Base-by-base conservation (phyloP, 2,888 invertebrate genomes). In the Elysia crispata region DNA sequence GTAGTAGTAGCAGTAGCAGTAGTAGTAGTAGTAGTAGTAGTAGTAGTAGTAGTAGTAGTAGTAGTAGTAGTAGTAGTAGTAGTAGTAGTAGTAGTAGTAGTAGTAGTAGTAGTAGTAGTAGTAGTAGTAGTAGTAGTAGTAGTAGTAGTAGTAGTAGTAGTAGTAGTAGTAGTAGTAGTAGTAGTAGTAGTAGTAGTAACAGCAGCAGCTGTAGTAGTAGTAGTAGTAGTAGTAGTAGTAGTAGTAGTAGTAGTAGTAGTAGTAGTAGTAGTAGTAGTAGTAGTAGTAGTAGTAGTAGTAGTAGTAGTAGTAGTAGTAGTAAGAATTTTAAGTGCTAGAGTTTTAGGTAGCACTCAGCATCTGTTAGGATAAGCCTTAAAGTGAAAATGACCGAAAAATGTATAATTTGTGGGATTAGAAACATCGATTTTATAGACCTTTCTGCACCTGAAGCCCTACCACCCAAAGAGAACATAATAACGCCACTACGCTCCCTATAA, bases 41-140 rank as follows among this genome's bases (percentile, higher is more conserved):
- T 54, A 54, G 13, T 54, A 54, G 13, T 54, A 54, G 13, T 54
- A 54, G 13, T 54, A 20, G 13, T 54, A 54, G 13, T 54, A 54
- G 13, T 54, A 54, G 13, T 54, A 54, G 13, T 54, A 54, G 54
- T 54, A 54, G 54, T 54, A 54, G 54, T 54, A 54, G 54, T 54
- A 54, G 54, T 54, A 54, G 54, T 54, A 54, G 54, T 54, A 54
- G 54, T 54, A 54, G 54, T 54, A 54, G 54, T 54, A 54, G 54
- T 54, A 54, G 54, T 54, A 54, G 54, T 54, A 54, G 54, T 54
- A 54, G 54, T 54, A 54, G 54, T 54, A 54, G 54, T 54, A 54
- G 54, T 54, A 54, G 54, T 54, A 54, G 54, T 54, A 54, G 20
- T 54, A 54, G 54, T 54, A 54, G 54, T 54, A 54, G 54, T 54